Conservation (phyloP, 2,888 invertebrate genomes). For the Balanococcus diminutus region DNA sequence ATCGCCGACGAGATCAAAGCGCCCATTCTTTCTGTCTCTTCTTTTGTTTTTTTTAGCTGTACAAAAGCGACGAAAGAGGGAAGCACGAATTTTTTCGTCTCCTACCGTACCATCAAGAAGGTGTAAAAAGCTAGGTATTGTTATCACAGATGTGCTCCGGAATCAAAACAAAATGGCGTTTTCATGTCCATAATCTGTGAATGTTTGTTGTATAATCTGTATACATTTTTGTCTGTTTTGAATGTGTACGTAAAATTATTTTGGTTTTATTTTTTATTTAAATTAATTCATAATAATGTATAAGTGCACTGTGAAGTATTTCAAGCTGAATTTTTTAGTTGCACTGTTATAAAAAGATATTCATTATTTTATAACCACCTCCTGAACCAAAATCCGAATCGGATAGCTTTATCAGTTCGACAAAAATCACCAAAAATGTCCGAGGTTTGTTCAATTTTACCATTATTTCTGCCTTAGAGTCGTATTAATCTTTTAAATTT, state of each 20-base stretch:
- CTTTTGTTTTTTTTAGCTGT: not conserved
- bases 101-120: not conserved
- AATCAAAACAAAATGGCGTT: constrained; percentile 20
- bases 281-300: constrained; percentile 31
- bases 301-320: constrained; percentile 31
- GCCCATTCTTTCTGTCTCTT: not conserved
- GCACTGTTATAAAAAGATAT: not conserved
- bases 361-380: not conserved
- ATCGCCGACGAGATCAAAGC: no score
- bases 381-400: not conserved
- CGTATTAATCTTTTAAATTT: no score
- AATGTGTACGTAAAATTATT: constrained; percentile 12
- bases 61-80: not conserved
- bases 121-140: not conserved
- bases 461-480: not conserved
- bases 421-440: constrained; percentile 24
- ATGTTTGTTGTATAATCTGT: constrained; percentile 28
- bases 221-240: constrained; percentile 4
- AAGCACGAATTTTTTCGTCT: not conserved
- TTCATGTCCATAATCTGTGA: not conserved
- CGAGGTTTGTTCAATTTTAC: not conserved
- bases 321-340: constrained; percentile 27
- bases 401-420: not conserved
- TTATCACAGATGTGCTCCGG: not conserved
- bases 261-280: not conserved